A percentile compares a stretch with the other conserved stretches of the same genome.
phyloP scores from a whole-genome alignment of 2,113 vertebrate species.

The Hyperopisus bebe region DNA sequence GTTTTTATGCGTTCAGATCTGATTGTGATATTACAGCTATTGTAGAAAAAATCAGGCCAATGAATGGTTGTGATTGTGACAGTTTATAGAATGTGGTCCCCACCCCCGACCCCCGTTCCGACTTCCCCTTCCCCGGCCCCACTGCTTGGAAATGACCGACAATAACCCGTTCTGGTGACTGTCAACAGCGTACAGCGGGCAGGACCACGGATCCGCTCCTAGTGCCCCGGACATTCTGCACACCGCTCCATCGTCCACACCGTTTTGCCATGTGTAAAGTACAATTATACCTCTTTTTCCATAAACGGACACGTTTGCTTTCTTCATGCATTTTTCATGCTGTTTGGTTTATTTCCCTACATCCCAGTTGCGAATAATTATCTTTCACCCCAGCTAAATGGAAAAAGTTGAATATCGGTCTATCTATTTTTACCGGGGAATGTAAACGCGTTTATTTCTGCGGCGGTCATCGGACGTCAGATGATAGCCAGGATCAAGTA shows the following conservation, averaged over 20 bases:
- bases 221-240: conserved; percentile 19
- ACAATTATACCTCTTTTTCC: background rate
- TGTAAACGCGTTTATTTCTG: background rate
- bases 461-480: background rate
- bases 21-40: background rate
- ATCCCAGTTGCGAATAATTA: background rate
- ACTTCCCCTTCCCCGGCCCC: conserved; percentile 30
- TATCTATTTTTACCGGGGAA: background rate
- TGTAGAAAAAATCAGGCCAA: background rate
- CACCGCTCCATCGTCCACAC: conserved; percentile 35
- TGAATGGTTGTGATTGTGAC: conserved; percentile 20
- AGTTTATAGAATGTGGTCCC: background rate
- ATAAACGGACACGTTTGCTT: background rate
- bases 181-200: conserved; percentile 44
- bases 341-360: background rate
- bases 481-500: background rate
- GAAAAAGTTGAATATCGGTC: background rate
- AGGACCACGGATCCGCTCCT: conserved; percentile 2
- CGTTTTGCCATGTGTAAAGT: background rate
- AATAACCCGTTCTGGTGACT: conserved; percentile 49
- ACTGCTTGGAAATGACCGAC: conserved; percentile 46
- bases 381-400: background rate
- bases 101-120: background rate
- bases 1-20: background rate
- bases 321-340: background rate